Evolutionary conservation across 1,140 invertebrate genomes (phyloP).

Genomic region (Mizuhopecten yessoensis): DNA sequence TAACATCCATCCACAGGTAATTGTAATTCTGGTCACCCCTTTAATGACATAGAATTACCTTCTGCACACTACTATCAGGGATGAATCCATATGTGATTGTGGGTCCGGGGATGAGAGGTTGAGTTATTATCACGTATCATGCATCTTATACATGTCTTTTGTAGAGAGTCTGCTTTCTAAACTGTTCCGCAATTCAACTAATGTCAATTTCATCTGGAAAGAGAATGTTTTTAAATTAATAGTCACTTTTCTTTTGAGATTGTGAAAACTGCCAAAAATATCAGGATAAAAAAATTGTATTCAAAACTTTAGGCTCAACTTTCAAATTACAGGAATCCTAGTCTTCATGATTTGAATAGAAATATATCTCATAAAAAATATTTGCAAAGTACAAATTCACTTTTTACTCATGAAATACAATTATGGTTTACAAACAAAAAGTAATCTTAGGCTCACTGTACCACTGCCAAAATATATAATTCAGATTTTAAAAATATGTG

Average conservation of each 20-base stretch:
- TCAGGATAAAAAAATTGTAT: neutral
- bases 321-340: too few relatives aligned
- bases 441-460: too few relatives aligned
- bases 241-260: neutral
- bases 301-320: neutral
- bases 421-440: too few relatives aligned
- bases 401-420: too few relatives aligned
- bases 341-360: too few relatives aligned
- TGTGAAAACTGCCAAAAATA: neutral
- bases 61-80: too few relatives aligned
- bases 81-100: too few relatives aligned
- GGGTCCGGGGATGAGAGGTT: neutral
- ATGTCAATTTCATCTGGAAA: conserved; percentile 47
- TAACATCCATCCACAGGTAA: neutral
- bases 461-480: too few relatives aligned
- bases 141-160: conserved; percentile 3
- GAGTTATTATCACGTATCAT: neutral
- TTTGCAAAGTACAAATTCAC: too few relatives aligned
- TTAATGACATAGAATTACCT: too few relatives aligned
- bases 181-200: conserved; percentile 43
- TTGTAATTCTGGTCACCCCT: neutral
- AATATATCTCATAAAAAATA: too few relatives aligned
- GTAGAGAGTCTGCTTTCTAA: conserved; percentile 48
- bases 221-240: neutral
- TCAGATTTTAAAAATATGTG: too few relatives aligned